Evolutionary conservation across 1,140 invertebrate genomes (phyloP).

Genomic region (Papilio xuthus): DNA sequence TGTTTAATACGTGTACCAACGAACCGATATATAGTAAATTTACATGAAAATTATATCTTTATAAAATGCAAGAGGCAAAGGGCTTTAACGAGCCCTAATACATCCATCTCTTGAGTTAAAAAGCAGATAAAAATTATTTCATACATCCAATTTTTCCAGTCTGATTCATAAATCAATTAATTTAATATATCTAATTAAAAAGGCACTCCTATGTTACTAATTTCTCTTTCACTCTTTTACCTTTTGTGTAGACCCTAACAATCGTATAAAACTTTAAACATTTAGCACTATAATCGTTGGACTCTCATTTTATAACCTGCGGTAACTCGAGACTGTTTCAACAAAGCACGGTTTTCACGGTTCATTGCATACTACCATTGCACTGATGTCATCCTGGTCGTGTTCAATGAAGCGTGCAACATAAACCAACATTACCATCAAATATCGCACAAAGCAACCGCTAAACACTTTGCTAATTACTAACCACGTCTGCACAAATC

Average conservation of each 20-base stretch:
- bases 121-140: too few species aligned
- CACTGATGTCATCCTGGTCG: slow-evolving; percentile 40
- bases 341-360: slow-evolving; percentile 13
- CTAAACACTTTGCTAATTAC: slow-evolving; percentile 50
- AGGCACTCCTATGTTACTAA: too few species aligned
- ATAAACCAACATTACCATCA: slow-evolving; percentile 42
- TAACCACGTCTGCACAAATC: slow-evolving; percentile 10
- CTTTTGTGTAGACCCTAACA: background rate
- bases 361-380: slow-evolving; percentile 2
- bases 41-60: too few species aligned
- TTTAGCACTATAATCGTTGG: background rate
- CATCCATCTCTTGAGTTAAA: too few species aligned
- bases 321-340: background rate
- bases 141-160: too few species aligned
- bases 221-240: too few species aligned
- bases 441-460: slow-evolving; percentile 43
- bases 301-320: slow-evolving; percentile 4
- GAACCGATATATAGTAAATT: background rate
- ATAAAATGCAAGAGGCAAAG: too few species aligned
- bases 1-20: background rate
- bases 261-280: background rate
- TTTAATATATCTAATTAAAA: too few species aligned
- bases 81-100: too few species aligned
- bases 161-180: too few species aligned
- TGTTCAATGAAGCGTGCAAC: slow-evolving; percentile 37